Evolutionary conservation across 2,797 vertebrate species (phyloP).

Genomic region (Craterocephalus amniculus): DNA sequence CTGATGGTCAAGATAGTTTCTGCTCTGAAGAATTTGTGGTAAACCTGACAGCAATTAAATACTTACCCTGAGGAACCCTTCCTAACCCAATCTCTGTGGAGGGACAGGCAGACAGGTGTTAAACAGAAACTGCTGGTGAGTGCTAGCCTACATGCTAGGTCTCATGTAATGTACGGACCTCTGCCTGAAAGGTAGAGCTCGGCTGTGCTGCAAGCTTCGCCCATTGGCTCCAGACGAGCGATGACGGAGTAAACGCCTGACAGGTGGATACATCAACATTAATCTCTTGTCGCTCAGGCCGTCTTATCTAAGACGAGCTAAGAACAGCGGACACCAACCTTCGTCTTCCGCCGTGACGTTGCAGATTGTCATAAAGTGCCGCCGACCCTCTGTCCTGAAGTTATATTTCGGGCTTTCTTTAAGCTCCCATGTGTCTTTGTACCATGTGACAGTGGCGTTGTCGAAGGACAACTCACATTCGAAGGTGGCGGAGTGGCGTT

Average conservation of each 20-base stretch:
- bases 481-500: constrained; percentile 91
- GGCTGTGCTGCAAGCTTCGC: constrained; percentile 92
- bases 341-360: constrained; percentile 93
- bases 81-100: constrained; percentile 91
- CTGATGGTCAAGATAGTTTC: not conserved
- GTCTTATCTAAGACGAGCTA: too few species aligned
- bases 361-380: constrained; percentile 94
- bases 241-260: constrained; percentile 93
- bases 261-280: constrained; percentile 30
- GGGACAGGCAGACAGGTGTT: constrained; percentile 53
- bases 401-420: constrained; percentile 92
- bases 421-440: constrained; percentile 91
- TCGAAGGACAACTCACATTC: constrained; percentile 94
- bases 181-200: constrained; percentile 92
- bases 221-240: constrained; percentile 89
- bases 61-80: constrained; percentile 90
- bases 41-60: constrained; percentile 4
- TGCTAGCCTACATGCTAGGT: not conserved
- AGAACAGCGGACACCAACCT: constrained; percentile 80
- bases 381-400: constrained; percentile 90
- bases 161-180: constrained; percentile 80
- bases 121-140: constrained; percentile 11
- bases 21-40: too few species aligned
- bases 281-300: too few species aligned
- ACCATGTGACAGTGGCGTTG: constrained; percentile 91